phyloP scores from a whole-genome alignment of 2,888 invertebrate species.

The Icerya purchasi region DNA sequence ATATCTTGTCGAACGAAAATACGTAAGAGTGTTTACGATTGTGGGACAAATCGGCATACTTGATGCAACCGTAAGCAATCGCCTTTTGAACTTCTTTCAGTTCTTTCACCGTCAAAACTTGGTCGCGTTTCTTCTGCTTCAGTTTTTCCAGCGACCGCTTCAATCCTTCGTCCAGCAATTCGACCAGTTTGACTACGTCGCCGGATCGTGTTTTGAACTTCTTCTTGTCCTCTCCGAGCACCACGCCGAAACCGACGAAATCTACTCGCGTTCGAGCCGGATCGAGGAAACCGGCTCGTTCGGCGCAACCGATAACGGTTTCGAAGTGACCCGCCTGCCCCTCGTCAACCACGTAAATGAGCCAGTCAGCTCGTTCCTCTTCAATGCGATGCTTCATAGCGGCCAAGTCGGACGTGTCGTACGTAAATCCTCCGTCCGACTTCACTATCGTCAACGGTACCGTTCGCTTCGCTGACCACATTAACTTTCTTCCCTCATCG shows the following conservation, averaged over 20 bases:
- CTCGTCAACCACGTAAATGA: conserved; percentile 80
- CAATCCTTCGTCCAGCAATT: conserved; percentile 68
- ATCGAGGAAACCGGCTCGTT: conserved; percentile 21
- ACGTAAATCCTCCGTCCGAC: conserved; percentile 86
- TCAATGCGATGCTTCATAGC: conserved; percentile 59
- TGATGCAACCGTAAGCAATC: conserved; percentile 92
- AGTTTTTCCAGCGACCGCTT: not conserved
- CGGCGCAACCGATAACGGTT: conserved; percentile 47
- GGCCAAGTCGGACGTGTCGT: conserved; percentile 95
- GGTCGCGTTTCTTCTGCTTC: conserved; percentile 57
- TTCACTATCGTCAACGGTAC: conserved; percentile 84
- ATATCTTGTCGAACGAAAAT: conserved; percentile 76
- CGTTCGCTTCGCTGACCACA: conserved; percentile 77
- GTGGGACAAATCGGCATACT: conserved; percentile 89
- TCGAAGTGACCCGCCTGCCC: conserved; percentile 43
- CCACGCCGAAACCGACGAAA: conserved; percentile 57
- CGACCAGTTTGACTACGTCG: conserved; percentile 68
- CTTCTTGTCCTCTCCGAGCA: conserved; percentile 94
- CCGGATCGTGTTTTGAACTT: conserved; percentile 97
- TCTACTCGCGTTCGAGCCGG: not conserved
- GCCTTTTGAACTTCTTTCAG: conserved; percentile 65
- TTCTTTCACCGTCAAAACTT: conserved; percentile 59
- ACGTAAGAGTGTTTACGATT: conserved; percentile 84
- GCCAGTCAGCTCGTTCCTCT: conserved; percentile 69
- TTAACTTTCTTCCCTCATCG: conserved; percentile 40